A percentile compares a stretch with the other conserved stretches of the same genome.
Conservation (phyloP, 2,888 invertebrate genomes). For the Philereme vetulata region DNA sequence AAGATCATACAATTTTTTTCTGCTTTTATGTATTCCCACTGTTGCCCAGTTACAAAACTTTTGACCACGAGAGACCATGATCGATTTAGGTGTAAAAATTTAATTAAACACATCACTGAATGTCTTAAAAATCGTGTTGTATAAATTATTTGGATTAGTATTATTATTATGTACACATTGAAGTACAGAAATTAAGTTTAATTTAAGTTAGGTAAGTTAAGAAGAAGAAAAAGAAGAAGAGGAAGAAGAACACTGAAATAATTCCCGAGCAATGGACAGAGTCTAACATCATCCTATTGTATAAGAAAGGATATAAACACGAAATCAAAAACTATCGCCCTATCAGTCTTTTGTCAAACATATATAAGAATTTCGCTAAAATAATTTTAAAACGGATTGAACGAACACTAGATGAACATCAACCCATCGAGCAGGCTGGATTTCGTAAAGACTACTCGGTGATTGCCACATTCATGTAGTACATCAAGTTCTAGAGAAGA, state of each 20-base stretch:
- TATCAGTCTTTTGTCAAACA: slow-evolving; percentile 15
- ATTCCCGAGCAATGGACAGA: neutral
- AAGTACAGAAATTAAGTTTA: no score
- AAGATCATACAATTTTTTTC: no score
- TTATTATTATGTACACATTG: no score
- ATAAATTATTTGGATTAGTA: no score
- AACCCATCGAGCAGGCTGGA: slow-evolving; percentile 31
- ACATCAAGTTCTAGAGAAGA: slow-evolving; percentile 23
- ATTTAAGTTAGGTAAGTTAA: no score
- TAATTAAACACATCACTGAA: no score
- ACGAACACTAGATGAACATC: slow-evolving; percentile 14
- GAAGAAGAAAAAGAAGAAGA: no score
- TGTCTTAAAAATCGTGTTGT: no score
- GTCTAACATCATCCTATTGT: neutral
- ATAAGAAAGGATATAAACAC: neutral
- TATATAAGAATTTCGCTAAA: slow-evolving; percentile 19
- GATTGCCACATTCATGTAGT: slow-evolving; percentile 24
- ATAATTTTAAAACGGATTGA: slow-evolving; percentile 5
- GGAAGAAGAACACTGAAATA: neutral
- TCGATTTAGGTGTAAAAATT: no score
- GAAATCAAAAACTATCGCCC: slow-evolving; percentile 10
- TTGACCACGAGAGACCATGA: no score
- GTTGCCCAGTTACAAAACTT: no score
- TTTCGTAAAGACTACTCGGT: slow-evolving; percentile 20
- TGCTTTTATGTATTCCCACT: no score